phyloP scores from a whole-genome alignment of 2,888 invertebrate species.

The Microctonus hyperodae region DNA sequence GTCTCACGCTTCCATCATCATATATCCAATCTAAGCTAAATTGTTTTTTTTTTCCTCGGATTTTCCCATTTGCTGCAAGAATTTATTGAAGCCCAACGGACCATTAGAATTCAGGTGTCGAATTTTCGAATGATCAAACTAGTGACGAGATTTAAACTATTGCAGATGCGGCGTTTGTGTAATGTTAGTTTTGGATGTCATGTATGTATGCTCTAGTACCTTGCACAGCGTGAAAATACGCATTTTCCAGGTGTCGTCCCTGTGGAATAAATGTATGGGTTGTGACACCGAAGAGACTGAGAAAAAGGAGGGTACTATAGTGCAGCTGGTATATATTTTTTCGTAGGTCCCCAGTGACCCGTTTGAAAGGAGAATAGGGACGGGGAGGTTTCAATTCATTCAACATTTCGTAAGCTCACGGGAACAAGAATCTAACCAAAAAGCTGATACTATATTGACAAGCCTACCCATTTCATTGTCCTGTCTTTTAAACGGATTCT shows the following conservation, averaged over 20 bases:
- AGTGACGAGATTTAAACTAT: conserved; percentile 11
- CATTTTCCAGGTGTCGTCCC: conserved; percentile 42
- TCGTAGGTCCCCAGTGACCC: conserved; percentile 16
- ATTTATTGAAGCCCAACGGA: not conserved
- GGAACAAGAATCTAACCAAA: conserved; percentile 31
- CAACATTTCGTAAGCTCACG: conserved; percentile 39
- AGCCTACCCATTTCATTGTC: conserved; percentile 29
- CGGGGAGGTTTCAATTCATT: conserved; percentile 40
- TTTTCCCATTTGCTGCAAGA: not conserved
- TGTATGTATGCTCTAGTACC: conserved; percentile 29
- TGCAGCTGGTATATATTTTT: conserved; percentile 38
- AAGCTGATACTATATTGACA: conserved; percentile 33
- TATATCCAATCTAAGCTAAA: not conserved
- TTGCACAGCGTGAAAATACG: conserved; percentile 34
- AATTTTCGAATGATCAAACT: conserved; percentile 12
- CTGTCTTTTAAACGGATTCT: conserved; percentile 38
- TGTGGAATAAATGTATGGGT: conserved; percentile 32
- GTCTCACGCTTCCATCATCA: not conserved
- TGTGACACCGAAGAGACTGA: conserved; percentile 9
- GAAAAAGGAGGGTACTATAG: not conserved
- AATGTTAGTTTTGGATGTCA: not conserved
- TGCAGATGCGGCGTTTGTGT: conserved; percentile 37
- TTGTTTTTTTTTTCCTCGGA: not conserved
- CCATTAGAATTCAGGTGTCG: conserved; percentile 32
- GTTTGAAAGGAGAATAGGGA: not conserved